Base-by-base conservation (phyloP, 2,888 invertebrate genomes). In the Thereva nobilitata region DNA sequence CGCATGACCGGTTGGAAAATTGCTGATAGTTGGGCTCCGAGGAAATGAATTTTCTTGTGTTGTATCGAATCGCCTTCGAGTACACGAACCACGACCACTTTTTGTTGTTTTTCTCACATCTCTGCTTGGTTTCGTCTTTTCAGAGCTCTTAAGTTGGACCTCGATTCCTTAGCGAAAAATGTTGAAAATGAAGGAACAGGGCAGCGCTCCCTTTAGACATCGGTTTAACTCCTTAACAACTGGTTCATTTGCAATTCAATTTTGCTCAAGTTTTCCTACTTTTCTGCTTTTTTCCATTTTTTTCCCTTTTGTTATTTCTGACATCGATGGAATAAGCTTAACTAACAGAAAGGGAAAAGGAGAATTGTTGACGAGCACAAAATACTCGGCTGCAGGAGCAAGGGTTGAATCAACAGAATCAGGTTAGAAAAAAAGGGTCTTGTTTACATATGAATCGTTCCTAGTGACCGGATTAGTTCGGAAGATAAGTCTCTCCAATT, bases 191-290 rank as follows among this genome's bases (percentile, higher is more conserved):
- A 42, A 8, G 9, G 9, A 42, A 42, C 9, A 42, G 42, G 9
- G 10, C 10, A n/a, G 52, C 40, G 10, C 49, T 65, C 53, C 53
- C 44, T 53, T 40, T 57, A 56, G 50, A 66, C 57, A 50, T 66
- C 59, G 57, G 66, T 53, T 50, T 61, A 66, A 61, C 61, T 66
- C 66, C 59, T 66, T 66, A 66, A 66, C 65, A 57, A 66, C 66
- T 66, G 50, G 59, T 66, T 66, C 66, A 66, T 66, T 66, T 66
- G 66, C 66, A 66, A 66, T 66, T 66, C 66, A 66, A 66, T 66
- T 66, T 66, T 45, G n/a, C 66, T 49, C 23, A 41, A 56, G 44
- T 41, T 47, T 66, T 49, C 10, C 41, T 55, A 44, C 49, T 42
- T 44, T 57, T 55, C 57, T 66, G 49, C 55, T 34, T 64, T 47